A percentile compares a stretch with the other conserved stretches of the same genome.
Evolutionary conservation across 2,888 invertebrate genomes (phyloP).

Genomic region (Lapara coniferarum): DNA sequence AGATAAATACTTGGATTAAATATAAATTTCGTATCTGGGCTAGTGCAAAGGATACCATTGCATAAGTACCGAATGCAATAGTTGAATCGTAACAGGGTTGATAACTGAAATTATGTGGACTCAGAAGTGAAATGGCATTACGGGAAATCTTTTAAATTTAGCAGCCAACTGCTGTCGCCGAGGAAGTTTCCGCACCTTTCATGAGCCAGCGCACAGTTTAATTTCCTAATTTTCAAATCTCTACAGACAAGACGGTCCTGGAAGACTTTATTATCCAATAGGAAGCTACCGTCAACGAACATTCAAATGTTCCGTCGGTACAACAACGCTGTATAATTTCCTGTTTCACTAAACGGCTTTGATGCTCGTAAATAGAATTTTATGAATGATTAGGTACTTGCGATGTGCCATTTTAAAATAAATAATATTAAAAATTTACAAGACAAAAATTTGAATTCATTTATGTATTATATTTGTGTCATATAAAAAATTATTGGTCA

Average conservation of each 20-base stretch:
- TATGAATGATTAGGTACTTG: constrained; percentile 11
- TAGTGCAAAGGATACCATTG: too few relatives aligned
- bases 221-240: constrained; percentile 80
- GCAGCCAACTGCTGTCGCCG: constrained; percentile 25
- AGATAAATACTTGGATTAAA: constrained; percentile 49
- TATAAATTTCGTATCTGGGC: not conserved
- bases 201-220: constrained; percentile 68
- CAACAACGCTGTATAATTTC: constrained; percentile 76
- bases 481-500: too few relatives aligned
- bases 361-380: constrained; percentile 69
- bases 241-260: constrained; percentile 66
- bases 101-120: too few relatives aligned
- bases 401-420: not conserved
- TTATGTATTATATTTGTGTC: too few relatives aligned
- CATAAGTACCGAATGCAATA: too few relatives aligned
- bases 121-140: too few relatives aligned
- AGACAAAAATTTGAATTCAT: not conserved
- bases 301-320: constrained; percentile 60
- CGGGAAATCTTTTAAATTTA: constrained; percentile 45
- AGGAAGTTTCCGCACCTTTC: constrained; percentile 68
- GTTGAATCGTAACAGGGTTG: too few relatives aligned
- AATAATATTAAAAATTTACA: not conserved
- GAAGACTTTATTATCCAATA: constrained; percentile 77
- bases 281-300: constrained; percentile 72
- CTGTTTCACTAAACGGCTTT: constrained; percentile 76